Evolutionary conservation across 2,113 vertebrate genomes (phyloP).

Genomic region (Formicarius rufipectus): DNA sequence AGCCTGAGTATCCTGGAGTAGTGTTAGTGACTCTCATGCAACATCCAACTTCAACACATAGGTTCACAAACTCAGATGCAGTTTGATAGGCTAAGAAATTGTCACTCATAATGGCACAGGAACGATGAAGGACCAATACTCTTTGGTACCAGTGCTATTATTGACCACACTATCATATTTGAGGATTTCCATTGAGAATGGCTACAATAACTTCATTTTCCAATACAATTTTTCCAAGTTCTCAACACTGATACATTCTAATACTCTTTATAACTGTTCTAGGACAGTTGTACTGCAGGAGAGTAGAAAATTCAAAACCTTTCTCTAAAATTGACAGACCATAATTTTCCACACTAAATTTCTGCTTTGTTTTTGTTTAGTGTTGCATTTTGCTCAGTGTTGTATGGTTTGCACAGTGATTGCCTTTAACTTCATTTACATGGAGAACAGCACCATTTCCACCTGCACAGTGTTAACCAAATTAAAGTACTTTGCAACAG

Average conservation of each 20-base stretch:
- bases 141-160: neutral
- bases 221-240: neutral
- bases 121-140: neutral
- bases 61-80: neutral
- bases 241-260: neutral
- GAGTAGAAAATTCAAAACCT: neutral
- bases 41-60: neutral
- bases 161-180: neutral
- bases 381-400: neutral
- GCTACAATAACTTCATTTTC: neutral
- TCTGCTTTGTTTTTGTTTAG: neutral
- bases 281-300: neutral
- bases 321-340: neutral
- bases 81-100: neutral
- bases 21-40: neutral
- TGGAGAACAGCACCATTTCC: neutral
- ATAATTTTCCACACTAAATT: neutral
- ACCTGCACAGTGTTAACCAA: neutral
- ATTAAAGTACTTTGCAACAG: neutral
- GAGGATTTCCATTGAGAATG: neutral
- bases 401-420: neutral
- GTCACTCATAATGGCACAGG: neutral
- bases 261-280: neutral
- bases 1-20: neutral
- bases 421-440: neutral